phyloP scores from a whole-genome alignment of 1,140 invertebrate species.

The Drosophila jambulina region DNA sequence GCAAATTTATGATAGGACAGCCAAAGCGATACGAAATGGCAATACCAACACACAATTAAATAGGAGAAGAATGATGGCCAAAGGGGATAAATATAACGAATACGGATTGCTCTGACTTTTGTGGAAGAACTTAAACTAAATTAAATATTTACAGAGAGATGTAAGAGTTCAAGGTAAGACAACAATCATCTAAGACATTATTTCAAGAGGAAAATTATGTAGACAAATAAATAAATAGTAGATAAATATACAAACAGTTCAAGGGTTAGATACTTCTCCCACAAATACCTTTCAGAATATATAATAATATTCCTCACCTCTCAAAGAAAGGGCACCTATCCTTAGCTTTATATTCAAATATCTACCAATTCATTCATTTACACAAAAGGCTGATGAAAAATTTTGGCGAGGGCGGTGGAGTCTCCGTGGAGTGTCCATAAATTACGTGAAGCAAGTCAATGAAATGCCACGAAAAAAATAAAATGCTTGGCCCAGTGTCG shows the following conservation, averaged over 20 bases:
- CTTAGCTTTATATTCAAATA: conserved; percentile 11
- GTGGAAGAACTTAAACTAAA: neutral
- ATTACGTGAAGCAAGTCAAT: conserved; percentile 67
- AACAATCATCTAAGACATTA: too few species aligned
- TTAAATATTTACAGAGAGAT: neutral
- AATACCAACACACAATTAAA: conserved; percentile 81
- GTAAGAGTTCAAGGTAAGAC: neutral
- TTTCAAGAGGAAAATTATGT: too few species aligned
- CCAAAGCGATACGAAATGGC: conserved; percentile 73
- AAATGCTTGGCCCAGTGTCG: conserved; percentile 35
- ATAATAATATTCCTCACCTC: neutral
- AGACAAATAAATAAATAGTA: too few species aligned
- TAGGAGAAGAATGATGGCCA: conserved; percentile 26
- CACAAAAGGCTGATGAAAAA: conserved; percentile 24
- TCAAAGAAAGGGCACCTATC: neutral
- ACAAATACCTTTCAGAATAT: neutral
- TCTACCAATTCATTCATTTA: conserved; percentile 5
- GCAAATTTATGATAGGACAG: conserved; percentile 76
- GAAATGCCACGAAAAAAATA: conserved; percentile 53
- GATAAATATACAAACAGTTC: too few species aligned
- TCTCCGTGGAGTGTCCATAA: conserved; percentile 48
- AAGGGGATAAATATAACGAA: neutral
- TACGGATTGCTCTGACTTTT: conserved; percentile 20
- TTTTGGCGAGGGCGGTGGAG: conserved; percentile 35
- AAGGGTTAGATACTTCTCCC: neutral